Evolutionary conservation across 2,797 vertebrate species (phyloP), one percentile per base, ranked within the genome.

Genomic region (Brotula barbata): DNA sequence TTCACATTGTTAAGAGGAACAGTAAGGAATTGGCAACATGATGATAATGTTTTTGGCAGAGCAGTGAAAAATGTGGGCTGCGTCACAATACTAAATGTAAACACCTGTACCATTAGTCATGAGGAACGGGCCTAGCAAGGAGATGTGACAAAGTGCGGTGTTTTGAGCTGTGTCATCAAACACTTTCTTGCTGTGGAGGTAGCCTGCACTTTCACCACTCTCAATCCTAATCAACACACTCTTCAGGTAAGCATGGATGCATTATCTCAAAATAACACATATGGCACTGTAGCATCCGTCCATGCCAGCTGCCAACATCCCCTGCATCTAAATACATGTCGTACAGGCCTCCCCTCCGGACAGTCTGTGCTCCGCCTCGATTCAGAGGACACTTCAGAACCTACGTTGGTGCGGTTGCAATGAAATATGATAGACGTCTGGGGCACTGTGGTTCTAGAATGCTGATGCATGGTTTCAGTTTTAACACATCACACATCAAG

Each of bases 301-400:
- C 41, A 16, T 0, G 14, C 64, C 9, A n/a, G 50, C 69, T 76
- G 70, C 65, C 56, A 40, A 41, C 44, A 15, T 57, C 58, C 53
- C 62, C 45, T 76, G 78, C 53, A 73, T 56, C 76, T 58, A 44
- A 67, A 75, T 52, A 58, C 43, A 54, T 46, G 60, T 65, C 39
- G 47, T 44, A 53, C 46, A 23, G 43, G 5, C 39, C 48, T 28
- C 3, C 7, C 25, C 13, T 19, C 7, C 8, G 12, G 67, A 72
- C 71, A 48, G 68, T 62, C 69, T 83, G 81, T 82, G 83, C 86
- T 88, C 75, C 80, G 71, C 16, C 51, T 45, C 21, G 15, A 39
- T 73, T 68, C 73, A 79, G 57, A 78, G 60, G 59, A 43, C 42
- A 43, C 40, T 39, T 40, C 59, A 39, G 49, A 66, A 44, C 44